A percentile compares a stretch with the other conserved stretches of the same genome.
These are phyloP conservation scores for Trinorchestia longiramus DNA, from an alignment of 1,140 invertebrate species.

Conservation along the genomic window DNA sequence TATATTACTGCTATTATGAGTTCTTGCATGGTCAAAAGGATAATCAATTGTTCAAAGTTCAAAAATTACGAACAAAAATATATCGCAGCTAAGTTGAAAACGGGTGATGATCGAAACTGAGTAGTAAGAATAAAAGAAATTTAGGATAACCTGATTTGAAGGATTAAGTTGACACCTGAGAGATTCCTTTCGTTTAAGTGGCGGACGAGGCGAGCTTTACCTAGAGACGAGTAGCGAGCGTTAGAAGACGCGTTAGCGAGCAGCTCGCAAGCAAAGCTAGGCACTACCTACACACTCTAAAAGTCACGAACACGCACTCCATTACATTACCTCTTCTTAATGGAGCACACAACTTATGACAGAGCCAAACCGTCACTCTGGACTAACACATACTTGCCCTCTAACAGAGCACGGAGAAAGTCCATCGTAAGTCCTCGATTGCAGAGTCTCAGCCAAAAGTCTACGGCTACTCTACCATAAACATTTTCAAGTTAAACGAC, in stretches of 20 bases:
- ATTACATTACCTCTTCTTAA: neutral
- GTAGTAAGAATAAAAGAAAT: neutral
- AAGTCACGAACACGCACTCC: neutral
- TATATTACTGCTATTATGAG: neutral
- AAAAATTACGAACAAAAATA: neutral
- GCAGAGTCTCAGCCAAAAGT: neutral
- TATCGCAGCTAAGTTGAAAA: neutral
- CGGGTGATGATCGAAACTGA: neutral
- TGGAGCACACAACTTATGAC: neutral
- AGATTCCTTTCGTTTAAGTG: conserved; percentile 38
- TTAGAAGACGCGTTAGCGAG: neutral
- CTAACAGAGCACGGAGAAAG: neutral
- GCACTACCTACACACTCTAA: conserved; percentile 13
- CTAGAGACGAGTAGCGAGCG: neutral
- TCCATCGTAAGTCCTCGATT: neutral
- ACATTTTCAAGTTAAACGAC: neutral
- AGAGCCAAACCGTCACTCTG: neutral
- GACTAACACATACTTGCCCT: neutral
- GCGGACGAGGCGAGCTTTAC: neutral
- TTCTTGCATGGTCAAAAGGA: neutral
- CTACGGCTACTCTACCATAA: neutral
- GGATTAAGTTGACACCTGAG: conserved; percentile 5
- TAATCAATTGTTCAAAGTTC: neutral
- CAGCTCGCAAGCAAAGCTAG: conserved; percentile 32
- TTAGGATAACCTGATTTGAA: neutral